phyloP scores from a whole-genome alignment of 2,888 invertebrate genomes.

The Andrena haemorrhoa region DNA sequence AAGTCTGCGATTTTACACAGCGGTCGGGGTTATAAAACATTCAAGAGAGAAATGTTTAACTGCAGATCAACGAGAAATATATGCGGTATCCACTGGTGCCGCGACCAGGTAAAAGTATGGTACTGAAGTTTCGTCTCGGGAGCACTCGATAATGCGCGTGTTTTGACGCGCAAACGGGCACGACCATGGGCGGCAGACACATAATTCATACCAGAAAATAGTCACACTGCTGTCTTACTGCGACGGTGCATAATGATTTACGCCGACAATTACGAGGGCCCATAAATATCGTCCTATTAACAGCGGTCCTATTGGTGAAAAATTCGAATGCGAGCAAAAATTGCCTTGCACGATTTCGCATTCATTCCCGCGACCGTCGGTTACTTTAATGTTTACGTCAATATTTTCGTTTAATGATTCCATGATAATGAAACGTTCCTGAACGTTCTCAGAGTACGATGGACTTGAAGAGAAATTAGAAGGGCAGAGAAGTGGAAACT shows the following conservation, averaged over 20 bases:
- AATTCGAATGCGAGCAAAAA: neutral
- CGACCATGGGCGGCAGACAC: constrained; percentile 1
- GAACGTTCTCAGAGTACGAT: too few relatives aligned
- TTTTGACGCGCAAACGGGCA: constrained; percentile 1
- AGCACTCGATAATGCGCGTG: neutral
- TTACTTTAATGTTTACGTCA: too few relatives aligned
- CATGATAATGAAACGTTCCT: too few relatives aligned
- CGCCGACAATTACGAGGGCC: constrained; percentile 7
- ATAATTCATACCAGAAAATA: constrained; percentile 29
- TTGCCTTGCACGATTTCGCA: too few relatives aligned
- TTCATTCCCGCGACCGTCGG: too few relatives aligned
- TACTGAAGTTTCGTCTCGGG: neutral
- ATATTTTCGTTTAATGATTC: too few relatives aligned
- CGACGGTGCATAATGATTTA: constrained; percentile 16
- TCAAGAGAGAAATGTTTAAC: too few relatives aligned
- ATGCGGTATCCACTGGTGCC: neutral
- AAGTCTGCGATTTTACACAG: too few relatives aligned
- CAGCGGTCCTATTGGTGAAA: neutral
- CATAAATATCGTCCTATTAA: constrained; percentile 19
- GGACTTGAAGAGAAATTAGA: too few relatives aligned
- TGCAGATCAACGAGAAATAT: neutral
- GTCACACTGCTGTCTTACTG: neutral
- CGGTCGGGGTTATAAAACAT: too few relatives aligned
- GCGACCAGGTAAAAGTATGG: neutral
- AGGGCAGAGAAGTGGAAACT: neutral